A percentile compares a stretch with the other conserved stretches of the same genome.
Conservation (phyloP, 2,888 invertebrate genomes). For the Copidosoma aretas region DNA sequence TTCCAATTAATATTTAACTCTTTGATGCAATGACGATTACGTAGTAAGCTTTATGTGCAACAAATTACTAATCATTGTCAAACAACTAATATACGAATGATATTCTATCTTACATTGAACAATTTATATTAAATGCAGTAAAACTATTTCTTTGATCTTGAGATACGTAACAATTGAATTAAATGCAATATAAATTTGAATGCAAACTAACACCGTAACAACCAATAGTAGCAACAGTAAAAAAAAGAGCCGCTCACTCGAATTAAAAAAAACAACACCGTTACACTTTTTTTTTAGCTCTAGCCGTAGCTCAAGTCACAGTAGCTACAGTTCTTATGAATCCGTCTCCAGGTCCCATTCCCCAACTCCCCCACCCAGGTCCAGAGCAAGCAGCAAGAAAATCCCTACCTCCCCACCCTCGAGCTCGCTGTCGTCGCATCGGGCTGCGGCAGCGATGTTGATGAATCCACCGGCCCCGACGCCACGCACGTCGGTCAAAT, state of each 20-base stretch:
- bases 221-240: constrained; percentile 12
- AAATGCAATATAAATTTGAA: not conserved
- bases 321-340: constrained; percentile 64
- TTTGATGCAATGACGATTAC: no score
- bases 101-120: no score
- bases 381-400: constrained; percentile 59
- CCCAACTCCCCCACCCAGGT: constrained; percentile 63
- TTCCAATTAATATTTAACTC: no score
- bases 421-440: constrained; percentile 49
- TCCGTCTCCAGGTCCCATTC: constrained; percentile 63
- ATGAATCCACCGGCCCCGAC: constrained; percentile 80
- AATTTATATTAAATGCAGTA: no score
- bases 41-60: no score
- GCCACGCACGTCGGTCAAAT: constrained; percentile 60
- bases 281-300: constrained; percentile 59
- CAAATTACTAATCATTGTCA: no score
- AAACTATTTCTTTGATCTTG: no score
- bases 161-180: no score
- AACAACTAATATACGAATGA: no score
- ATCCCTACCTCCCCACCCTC: constrained; percentile 54
- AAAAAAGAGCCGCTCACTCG: constrained; percentile 27
- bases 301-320: constrained; percentile 63
- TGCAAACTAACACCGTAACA: constrained; percentile 1
- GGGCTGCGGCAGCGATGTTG: constrained; percentile 65
- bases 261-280: constrained; percentile 35